Evolutionary conservation across 2,888 invertebrate genomes (phyloP), one percentile per base, ranked within the genome.

Genomic region (Agrotis clavis): DNA sequence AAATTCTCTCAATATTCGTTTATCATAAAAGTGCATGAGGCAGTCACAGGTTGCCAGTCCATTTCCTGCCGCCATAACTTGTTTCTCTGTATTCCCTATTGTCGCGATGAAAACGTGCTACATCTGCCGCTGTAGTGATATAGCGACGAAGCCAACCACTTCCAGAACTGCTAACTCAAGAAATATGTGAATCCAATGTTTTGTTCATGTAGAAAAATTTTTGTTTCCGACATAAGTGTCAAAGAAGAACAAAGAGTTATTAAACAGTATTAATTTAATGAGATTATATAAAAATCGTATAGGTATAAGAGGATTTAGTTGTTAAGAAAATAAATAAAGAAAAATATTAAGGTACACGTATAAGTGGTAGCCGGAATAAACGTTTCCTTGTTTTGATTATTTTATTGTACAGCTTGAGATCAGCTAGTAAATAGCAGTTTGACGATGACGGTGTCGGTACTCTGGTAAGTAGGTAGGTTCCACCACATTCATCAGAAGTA

Each of bases 11-110:
- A 71, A 71, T 71, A 71, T 78, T 61, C 57, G 47, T 78, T 62
- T 78, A 63, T 75, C 41, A 78, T 69, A 74, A 50, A 73, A 62
- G 30, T 73, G 74, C 64, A 61, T 18, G 25, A 47, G 47, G 50
- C 73, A 66, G 67, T 79, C 66, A 73, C 74, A 73, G 66, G 57
- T 63, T 63, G 57, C 67, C 53, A 62, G 61, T 79, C 30, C 66
- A 62, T 77, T 79, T 62, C 57, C 51, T 41, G 35, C 16, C 41
- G 30, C 54, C 35, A 48, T 73, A 66, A 66, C 53, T 71, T 77
- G 50, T 70, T 63, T 57, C 79, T 51, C 79, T 71, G 14, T 47
- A 54, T 78, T 78, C 63, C 57, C 50, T 30, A 48, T 59, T 53
- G 53, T 53, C 47, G 57, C 66, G 16, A 73, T 79, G 51, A 62